Conservation (phyloP, 1,140 invertebrate species). For the Choristoneura fumiferana region DNA sequence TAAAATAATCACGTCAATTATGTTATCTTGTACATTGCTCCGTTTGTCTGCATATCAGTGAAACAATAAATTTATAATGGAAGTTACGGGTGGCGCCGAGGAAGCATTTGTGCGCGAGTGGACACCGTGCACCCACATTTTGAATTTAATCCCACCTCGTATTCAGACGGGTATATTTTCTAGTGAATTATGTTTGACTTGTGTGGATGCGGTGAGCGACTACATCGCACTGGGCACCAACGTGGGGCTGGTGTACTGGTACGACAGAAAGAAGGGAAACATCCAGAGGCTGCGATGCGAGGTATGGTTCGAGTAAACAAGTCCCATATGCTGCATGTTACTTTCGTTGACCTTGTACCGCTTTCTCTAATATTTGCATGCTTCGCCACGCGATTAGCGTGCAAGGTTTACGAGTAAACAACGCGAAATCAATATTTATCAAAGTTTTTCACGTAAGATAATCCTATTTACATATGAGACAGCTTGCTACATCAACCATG, state of each 20-base stretch:
- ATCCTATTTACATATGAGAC: background rate
- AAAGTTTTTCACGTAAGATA: background rate
- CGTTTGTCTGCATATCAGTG: background rate
- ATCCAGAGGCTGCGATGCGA: conserved; percentile 89
- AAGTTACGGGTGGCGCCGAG: conserved; percentile 77
- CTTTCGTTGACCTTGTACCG: conserved; percentile 33
- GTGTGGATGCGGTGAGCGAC: conserved; percentile 88
- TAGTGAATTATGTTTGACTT: conserved; percentile 89
- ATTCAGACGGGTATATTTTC: conserved; percentile 89
- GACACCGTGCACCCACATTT: conserved; percentile 87
- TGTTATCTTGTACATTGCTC: background rate
- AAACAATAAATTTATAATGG: conserved; percentile 46
- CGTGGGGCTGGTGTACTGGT: conserved; percentile 92
- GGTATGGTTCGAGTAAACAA: conserved; percentile 77
- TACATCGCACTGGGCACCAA: conserved; percentile 93
- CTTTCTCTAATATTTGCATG: conserved; percentile 16
- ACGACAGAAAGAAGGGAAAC: conserved; percentile 86
- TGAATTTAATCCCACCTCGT: conserved; percentile 88
- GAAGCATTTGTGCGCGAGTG: conserved; percentile 87
- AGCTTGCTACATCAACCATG: background rate
- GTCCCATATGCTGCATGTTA: conserved; percentile 30
- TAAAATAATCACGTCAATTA: background rate
- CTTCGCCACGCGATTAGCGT: background rate
- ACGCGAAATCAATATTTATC: background rate
- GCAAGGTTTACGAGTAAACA: background rate